Conservation (phyloP, 2,888 invertebrate genomes). For the Unio pictorum region DNA sequence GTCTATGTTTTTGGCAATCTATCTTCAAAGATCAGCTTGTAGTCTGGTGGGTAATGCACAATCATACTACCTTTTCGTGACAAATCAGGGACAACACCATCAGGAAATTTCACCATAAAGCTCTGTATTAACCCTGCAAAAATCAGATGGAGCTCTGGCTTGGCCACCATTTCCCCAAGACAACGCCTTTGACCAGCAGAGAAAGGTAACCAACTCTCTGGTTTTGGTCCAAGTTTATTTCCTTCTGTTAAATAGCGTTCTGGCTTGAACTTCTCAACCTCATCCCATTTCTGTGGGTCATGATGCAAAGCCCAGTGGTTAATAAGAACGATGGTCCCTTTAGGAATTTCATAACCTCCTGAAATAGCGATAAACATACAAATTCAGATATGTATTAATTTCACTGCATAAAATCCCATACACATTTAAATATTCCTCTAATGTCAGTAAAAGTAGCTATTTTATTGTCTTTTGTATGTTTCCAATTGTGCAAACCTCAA, state of each 20-base stretch:
- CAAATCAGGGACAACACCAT: constrained; percentile 23
- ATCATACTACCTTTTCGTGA: constrained; percentile 5
- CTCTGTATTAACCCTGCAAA: constrained; percentile 40
- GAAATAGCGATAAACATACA: neutral
- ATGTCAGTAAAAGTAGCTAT: neutral
- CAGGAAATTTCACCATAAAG: constrained; percentile 32
- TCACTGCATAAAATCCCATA: neutral
- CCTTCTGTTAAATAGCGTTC: constrained; percentile 52
- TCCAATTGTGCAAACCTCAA: too few species aligned
- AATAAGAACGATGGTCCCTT: constrained; percentile 45
- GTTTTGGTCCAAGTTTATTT: constrained; percentile 49
- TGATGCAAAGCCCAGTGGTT: constrained; percentile 51
- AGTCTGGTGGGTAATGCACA: constrained; percentile 6
- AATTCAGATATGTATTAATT: too few species aligned
- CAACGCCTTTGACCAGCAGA: constrained; percentile 58
- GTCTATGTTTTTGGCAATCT: constrained; percentile 2
- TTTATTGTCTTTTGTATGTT: too few species aligned
- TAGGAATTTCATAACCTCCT: constrained; percentile 49
- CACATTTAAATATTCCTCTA: neutral
- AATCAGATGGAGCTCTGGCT: constrained; percentile 49
- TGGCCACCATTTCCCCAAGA: constrained; percentile 56
- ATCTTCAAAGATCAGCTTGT: constrained; percentile 23
- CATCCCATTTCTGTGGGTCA: constrained; percentile 50
- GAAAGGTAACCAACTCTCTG: constrained; percentile 56
- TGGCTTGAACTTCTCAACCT: constrained; percentile 50